Evolutionary conservation across 2,888 invertebrate genomes (phyloP).

Genomic region (Trachelus troglodyta): DNA sequence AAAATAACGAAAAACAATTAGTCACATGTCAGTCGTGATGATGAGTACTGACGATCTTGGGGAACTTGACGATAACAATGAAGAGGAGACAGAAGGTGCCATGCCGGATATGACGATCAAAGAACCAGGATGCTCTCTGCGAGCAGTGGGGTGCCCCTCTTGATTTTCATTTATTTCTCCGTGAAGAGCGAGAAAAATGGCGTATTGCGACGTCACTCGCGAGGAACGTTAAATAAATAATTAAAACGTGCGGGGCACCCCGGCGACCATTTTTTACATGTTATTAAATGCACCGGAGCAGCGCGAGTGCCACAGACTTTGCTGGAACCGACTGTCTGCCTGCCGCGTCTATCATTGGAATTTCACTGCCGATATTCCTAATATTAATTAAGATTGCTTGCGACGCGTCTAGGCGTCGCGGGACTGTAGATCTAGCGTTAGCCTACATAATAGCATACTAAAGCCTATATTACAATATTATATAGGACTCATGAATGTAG

Average conservation of each 20-base stretch:
- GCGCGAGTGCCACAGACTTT: conserved; percentile 35
- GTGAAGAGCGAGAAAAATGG: neutral
- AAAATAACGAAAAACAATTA: conserved; percentile 11
- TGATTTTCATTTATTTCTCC: conserved; percentile 44
- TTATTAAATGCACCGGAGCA: conserved; percentile 37
- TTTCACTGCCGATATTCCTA: conserved; percentile 67
- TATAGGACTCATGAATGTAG: conserved; percentile 51
- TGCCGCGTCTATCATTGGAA: conserved; percentile 64
- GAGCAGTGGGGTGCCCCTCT: conserved; percentile 57
- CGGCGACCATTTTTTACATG: conserved; percentile 33
- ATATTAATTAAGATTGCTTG: conserved; percentile 52
- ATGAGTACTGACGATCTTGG: neutral
- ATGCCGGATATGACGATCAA: conserved; percentile 42
- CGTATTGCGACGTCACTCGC: conserved; percentile 27
- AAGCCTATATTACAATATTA: conserved; percentile 50
- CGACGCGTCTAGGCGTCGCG: conserved; percentile 50
- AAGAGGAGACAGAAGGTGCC: conserved; percentile 36
- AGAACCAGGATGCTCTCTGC: conserved; percentile 43
- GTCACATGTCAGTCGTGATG: neutral
- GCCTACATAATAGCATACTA: conserved; percentile 57
- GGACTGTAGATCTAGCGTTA: conserved; percentile 54
- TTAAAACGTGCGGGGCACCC: conserved; percentile 45
- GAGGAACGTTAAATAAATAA: conserved; percentile 40
- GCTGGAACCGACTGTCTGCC: conserved; percentile 56
- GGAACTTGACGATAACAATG: neutral